Conservation (phyloP, 1,140 invertebrate species). For the Metaphire vulgaris region DNA sequence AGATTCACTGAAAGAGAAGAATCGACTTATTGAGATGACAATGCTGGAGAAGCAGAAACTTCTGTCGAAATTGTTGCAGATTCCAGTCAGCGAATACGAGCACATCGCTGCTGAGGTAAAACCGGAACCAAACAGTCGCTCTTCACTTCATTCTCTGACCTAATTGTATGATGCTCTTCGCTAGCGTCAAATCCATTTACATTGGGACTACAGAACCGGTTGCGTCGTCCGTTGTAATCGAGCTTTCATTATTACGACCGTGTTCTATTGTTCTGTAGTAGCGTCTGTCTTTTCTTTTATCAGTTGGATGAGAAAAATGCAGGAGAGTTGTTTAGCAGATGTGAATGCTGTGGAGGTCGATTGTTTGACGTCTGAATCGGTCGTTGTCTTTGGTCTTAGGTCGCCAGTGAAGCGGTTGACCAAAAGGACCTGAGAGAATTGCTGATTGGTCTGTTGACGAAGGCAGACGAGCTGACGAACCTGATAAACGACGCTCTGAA, state of each 20-base stretch:
- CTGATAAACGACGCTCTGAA: slow-evolving; percentile 1
- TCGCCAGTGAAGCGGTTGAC: neutral
- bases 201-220: too few relatives aligned
- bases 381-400: too few relatives aligned
- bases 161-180: neutral
- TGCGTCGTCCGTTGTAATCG: neutral
- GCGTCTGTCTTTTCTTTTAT: neutral
- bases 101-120: slow-evolving; percentile 1
- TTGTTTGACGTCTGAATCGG: too few relatives aligned
- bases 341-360: too few relatives aligned
- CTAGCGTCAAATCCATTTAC: neutral
- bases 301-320: too few relatives aligned
- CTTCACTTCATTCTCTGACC: neutral
- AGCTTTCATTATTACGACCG: neutral
- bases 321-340: too few relatives aligned
- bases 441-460: neutral
- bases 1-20: neutral
- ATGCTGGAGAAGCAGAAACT: slow-evolving; percentile 14
- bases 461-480: slow-evolving; percentile 3
- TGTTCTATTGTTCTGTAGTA: slow-evolving; percentile 1
- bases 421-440: slow-evolving; percentile 4
- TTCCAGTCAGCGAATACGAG: slow-evolving; percentile 6
- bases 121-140: neutral
- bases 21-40: neutral
- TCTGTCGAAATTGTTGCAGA: neutral